phyloP scores from a whole-genome alignment of 2,113 vertebrate genomes.

The Castor canadensis region DNA sequence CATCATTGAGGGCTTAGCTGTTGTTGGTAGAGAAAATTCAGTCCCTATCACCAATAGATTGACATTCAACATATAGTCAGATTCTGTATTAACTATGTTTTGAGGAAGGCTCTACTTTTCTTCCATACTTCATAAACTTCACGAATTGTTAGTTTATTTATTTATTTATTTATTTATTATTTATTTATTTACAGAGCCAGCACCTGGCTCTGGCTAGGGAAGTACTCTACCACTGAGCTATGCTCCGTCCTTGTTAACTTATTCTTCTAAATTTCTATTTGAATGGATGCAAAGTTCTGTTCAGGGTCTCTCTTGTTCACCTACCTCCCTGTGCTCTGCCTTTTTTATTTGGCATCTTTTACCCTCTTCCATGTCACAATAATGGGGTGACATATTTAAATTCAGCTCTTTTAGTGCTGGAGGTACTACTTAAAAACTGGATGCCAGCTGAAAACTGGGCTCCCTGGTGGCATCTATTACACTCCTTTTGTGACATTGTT shows the following conservation, averaged over 20 bases:
- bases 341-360: background rate
- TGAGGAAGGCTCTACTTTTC: background rate
- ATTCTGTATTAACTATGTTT: background rate
- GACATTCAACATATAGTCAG: background rate
- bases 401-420: background rate
- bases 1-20: background rate
- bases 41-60: background rate
- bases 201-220: background rate
- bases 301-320: background rate
- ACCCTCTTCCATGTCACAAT: background rate
- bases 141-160: background rate
- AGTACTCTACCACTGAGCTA: background rate
- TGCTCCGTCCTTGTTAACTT: background rate
- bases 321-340: background rate
- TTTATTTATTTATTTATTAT: background rate
- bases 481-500: background rate
- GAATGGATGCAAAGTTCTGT: background rate
- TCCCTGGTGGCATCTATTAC: too few species aligned
- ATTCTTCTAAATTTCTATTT: background rate
- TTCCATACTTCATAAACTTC: background rate
- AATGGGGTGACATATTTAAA: background rate
- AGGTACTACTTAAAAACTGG: background rate
- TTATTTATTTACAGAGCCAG: background rate
- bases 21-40: background rate
- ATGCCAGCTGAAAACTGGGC: background rate